These are phyloP conservation scores for Craniophora ligustri DNA, from an alignment of 2,888 invertebrate species.

Conservation along the genomic window DNA sequence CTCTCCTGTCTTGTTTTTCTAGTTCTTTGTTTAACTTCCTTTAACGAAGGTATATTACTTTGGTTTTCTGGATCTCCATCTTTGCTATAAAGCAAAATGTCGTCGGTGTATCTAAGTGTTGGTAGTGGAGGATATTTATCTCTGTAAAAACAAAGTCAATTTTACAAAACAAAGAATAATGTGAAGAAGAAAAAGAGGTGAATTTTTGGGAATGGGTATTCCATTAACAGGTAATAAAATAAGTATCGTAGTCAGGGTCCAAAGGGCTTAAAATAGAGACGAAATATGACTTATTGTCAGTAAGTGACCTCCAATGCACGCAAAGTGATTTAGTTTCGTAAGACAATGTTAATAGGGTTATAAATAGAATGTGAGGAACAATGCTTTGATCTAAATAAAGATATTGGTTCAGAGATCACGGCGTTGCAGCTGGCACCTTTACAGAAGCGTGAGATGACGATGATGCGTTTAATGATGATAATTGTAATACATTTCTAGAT, in stretches of 20 bases:
- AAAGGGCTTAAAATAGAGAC: not conserved
- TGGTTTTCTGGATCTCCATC: slow-evolving; percentile 36
- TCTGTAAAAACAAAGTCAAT: slow-evolving; percentile 48
- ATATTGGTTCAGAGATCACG: slow-evolving; percentile 13
- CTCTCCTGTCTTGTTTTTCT: slow-evolving; percentile 32
- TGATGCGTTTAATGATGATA: slow-evolving; percentile 26
- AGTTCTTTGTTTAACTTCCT: slow-evolving; percentile 30
- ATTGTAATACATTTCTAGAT: slow-evolving; percentile 28
- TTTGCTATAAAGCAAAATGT: slow-evolving; percentile 52
- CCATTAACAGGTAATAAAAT: not conserved
- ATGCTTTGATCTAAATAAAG: not conserved
- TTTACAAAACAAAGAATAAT: not conserved
- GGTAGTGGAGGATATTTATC: slow-evolving; percentile 65
- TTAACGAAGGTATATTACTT: slow-evolving; percentile 41
- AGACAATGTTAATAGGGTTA: slow-evolving; percentile 1
- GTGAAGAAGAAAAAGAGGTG: not conserved
- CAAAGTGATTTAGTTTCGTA: not conserved
- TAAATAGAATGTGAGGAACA: slow-evolving; percentile 1
- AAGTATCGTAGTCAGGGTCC: not conserved
- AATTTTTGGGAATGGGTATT: not conserved
- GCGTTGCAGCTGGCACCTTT: slow-evolving; percentile 35
- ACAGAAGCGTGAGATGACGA: slow-evolving; percentile 30
- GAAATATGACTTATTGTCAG: not conserved
- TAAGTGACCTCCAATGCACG: not conserved
- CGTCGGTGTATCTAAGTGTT: slow-evolving; percentile 58